phyloP scores from a whole-genome alignment of 2,888 invertebrate species.

The Meta bourneti region DNA sequence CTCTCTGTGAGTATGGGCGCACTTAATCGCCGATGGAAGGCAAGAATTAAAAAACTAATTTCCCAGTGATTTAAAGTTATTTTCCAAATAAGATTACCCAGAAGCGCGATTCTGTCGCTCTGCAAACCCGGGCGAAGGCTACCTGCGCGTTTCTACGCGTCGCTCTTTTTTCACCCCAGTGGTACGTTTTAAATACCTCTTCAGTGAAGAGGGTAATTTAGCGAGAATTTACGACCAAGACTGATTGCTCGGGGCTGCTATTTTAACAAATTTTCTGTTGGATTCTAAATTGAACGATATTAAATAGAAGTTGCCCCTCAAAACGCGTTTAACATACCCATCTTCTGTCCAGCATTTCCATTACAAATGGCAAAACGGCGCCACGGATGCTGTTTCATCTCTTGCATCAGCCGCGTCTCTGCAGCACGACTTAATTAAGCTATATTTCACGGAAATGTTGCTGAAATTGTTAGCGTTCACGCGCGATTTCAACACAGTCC shows the following conservation, averaged over 20 bases:
- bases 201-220: slow-evolving; percentile 68
- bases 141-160: slow-evolving; percentile 3
- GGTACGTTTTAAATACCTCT: slow-evolving; percentile 68
- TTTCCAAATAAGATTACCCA: slow-evolving; percentile 74
- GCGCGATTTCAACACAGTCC: slow-evolving; percentile 76
- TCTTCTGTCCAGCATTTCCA: slow-evolving; percentile 40
- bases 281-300: slow-evolving; percentile 75
- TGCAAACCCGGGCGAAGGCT: slow-evolving; percentile 49
- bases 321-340: slow-evolving; percentile 72
- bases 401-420: slow-evolving; percentile 15
- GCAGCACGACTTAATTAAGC: slow-evolving; percentile 69
- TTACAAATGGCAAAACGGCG: slow-evolving; percentile 52
- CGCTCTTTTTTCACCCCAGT: neutral
- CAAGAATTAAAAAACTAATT: slow-evolving; percentile 68
- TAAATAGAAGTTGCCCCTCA: slow-evolving; percentile 76
- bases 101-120: slow-evolving; percentile 44
- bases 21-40: slow-evolving; percentile 66
- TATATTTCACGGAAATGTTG: slow-evolving; percentile 76
- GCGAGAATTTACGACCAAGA: slow-evolving; percentile 74
- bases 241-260: slow-evolving; percentile 66
- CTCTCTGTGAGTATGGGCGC: slow-evolving; percentile 17
- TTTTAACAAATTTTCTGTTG: slow-evolving; percentile 75
- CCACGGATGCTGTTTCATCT: slow-evolving; percentile 38
- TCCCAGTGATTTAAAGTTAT: slow-evolving; percentile 74
- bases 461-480: slow-evolving; percentile 76